phyloP scores from a whole-genome alignment of 1,140 invertebrate genomes.

The Ylistrum balloti region DNA sequence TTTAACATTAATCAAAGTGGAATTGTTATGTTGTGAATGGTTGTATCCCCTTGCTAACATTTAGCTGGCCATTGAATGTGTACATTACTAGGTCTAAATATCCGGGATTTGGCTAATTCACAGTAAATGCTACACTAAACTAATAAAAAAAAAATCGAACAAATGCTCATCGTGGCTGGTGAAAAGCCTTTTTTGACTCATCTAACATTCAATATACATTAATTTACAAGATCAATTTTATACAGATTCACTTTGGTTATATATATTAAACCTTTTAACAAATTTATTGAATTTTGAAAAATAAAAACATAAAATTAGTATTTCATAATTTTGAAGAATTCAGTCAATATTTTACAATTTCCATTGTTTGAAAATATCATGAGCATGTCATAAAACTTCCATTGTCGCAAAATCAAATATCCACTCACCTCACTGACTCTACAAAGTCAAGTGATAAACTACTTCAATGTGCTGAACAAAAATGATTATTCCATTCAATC shows the following conservation, averaged over 20 bases:
- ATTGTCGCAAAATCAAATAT: no score
- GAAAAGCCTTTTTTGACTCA: neutral
- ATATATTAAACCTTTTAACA: neutral
- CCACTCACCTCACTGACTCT: no score
- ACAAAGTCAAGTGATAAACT: no score
- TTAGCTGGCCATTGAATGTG: neutral
- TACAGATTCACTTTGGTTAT: neutral
- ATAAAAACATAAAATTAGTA: neutral
- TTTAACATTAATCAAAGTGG: constrained; percentile 40
- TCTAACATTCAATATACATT: neutral
- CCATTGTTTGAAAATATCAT: no score
- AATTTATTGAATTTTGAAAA: neutral
- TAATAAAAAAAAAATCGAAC: constrained; percentile 30
- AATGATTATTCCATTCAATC: no score
- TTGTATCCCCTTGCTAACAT: constrained; percentile 21
- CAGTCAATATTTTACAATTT: no score
- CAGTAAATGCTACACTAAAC: constrained; percentile 28
- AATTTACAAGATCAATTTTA: neutral
- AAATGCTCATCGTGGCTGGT: neutral
- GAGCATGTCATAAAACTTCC: no score
- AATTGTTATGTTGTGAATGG: constrained; percentile 39
- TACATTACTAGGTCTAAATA: constrained; percentile 35
- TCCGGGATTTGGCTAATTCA: constrained; percentile 33
- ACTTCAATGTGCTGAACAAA: no score
- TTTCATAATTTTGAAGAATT: neutral